Base-by-base conservation (phyloP, 2,113 vertebrate species). In the Felis chaus region DNA sequence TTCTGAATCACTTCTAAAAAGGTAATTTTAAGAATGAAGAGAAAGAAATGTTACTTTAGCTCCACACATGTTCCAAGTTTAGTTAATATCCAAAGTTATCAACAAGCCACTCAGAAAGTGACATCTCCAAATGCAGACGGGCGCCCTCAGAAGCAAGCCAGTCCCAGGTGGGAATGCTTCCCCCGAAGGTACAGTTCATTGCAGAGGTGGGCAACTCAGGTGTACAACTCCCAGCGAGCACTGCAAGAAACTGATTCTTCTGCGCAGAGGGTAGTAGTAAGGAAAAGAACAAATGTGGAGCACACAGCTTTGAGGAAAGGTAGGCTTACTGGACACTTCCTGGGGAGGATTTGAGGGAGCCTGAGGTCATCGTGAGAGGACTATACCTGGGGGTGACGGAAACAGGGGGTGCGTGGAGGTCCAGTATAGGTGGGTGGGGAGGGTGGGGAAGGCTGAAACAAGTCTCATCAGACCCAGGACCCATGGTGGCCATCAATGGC, bases 21-120 rank as follows among this genome's bases (percentile, higher is more conserved):
- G 61, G 69, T 45, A 68, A 80, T 48, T 69, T 89, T 57, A 96
- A 96, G 48, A 86, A 74, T 50, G 23, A 94, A 87, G 29, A 87
- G 15, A 29, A 85, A 69, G 66, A 93, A 92, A 13, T 50, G 19
- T 90, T 39, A 19, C 39, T 92, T 89, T 41, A 61, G 21, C 31
- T 39, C 31, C 19, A 66, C 45, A 79, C 50, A 86, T 50, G 11
- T 73, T 82, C 33, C 31, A 69, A 95, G 41, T 7, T 71, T 63
- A 57, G 61, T 53, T 93, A 48, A 45, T 36, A 55, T 39, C 33
- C 41, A 68, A 79, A 78, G 55, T n/a, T 39, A 36, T 53, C 19
- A 36, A 14, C 27, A 69, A 9, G 14, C 14, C 6, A 10, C 74
- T 63, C 25, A 18, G 45, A 73, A 91, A 74, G 57, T 5, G 27